Percentiles rank a stretch among this genome's conserved stretches.
Evolutionary conservation across 1,140 invertebrate genomes (phyloP).

Genomic region (Microvelia longipes): DNA sequence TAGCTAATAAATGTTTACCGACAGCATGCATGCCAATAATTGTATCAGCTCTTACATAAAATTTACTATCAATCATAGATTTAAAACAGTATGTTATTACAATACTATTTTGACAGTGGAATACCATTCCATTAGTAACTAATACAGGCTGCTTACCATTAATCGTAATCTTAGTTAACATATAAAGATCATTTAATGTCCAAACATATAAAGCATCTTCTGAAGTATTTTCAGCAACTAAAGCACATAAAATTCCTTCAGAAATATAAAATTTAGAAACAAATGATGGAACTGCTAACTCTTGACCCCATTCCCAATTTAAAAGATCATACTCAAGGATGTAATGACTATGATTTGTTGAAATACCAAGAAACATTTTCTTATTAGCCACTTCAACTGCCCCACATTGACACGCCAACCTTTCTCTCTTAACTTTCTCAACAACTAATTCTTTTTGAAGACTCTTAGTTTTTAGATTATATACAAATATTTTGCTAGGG

Average conservation of each 20-base stretch:
- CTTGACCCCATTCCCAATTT: neutral
- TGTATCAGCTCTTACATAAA: neutral
- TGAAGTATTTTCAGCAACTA: neutral
- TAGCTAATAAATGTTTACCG: neutral
- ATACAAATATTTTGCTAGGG: constrained; percentile 5
- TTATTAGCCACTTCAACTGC: neutral
- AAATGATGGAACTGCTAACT: neutral
- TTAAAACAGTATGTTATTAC: constrained; percentile 1
- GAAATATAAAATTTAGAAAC: neutral
- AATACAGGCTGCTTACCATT: constrained; percentile 1
- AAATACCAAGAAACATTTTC: neutral
- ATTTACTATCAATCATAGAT: neutral
- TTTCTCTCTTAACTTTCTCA: neutral
- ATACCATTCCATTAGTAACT: neutral
- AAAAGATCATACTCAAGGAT: neutral
- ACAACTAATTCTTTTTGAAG: neutral
- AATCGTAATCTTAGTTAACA: neutral
- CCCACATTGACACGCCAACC: neutral
- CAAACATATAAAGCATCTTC: constrained; percentile 1
- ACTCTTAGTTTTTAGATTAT: neutral
- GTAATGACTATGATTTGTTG: neutral
- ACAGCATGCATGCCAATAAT: neutral
- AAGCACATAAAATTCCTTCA: neutral
- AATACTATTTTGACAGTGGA: constrained; percentile 5
- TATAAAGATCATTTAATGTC: constrained; percentile 1